Evolutionary conservation across 2,888 invertebrate genomes (phyloP), one percentile per base, ranked within the genome.

Genomic region (Apoderus coryli): DNA sequence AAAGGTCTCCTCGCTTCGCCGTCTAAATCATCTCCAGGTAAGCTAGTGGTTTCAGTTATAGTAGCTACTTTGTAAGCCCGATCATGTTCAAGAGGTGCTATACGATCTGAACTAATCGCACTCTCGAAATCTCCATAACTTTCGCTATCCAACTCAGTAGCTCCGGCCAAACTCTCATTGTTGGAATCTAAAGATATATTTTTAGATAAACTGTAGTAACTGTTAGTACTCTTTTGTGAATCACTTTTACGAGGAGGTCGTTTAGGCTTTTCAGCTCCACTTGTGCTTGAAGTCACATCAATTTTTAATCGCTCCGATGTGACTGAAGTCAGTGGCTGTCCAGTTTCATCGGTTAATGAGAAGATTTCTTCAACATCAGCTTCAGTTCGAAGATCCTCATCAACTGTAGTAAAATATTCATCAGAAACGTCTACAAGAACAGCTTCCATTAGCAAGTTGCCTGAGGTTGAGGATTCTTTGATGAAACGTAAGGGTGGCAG

Each of bases 351-450:
- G 22, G 74, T 72, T 32, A 82, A 75, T 0, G 86, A 85, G 35
- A 82, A 74, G 22, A 58, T 51, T 45, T 86, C 86, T 51, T 86
- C 86, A 37, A 88, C 62, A 41, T 82, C 86, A 1, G 82, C 84
- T 59, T 88, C 86, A 0, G 88, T 88, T 31, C 82, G 66, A 36
- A 81, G 60, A 51, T 86, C 86, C 47, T 85, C 82, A 48, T 85
- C 84, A 3, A 74, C 74, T n/a, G 74, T 65, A 1, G 69, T 66
- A 47, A 85, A 86, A 46, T 81, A 84, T 42, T 86, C 82, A 1
- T 84, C 81, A 0, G 80, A 76, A 1, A 89, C 84, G 40, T 89
- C 89, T 30, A 89, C 86, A 9, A 89, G 77, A 14, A 88, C 79
- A 0, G 89, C 89, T 60, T 89, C 88, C 84, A 89, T 85, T 1